phyloP scores from a whole-genome alignment of 2,113 vertebrate species.

The Anolis sagrei region DNA sequence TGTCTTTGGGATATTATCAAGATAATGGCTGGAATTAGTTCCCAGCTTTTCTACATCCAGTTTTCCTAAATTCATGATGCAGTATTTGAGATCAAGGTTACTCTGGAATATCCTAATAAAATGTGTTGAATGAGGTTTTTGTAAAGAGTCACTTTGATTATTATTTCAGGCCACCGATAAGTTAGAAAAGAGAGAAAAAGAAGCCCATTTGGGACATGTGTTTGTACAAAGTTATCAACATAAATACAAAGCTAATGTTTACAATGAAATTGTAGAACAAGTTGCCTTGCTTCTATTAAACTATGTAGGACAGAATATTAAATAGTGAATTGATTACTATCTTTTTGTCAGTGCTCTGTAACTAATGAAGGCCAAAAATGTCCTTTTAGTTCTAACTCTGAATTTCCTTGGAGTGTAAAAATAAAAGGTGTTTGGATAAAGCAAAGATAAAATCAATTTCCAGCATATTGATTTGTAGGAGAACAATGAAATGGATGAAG shows the following conservation, averaged over 20 bases:
- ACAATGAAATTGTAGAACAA: constrained; percentile 8
- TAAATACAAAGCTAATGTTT: constrained; percentile 12
- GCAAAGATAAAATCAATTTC: constrained; percentile 39
- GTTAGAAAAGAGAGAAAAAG: neutral
- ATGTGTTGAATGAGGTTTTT: neutral
- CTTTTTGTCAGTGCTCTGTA: constrained; percentile 9
- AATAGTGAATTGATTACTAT: constrained; percentile 12
- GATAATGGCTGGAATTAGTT: no score
- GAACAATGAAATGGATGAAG: constrained; percentile 30
- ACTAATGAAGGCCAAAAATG: constrained; percentile 8
- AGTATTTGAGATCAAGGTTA: neutral
- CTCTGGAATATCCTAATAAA: neutral
- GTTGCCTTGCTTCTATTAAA: constrained; percentile 8
- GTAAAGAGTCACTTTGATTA: neutral
- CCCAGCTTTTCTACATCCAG: no score
- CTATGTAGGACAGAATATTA: constrained; percentile 3
- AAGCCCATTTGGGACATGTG: neutral
- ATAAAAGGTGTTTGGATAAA: constrained; percentile 28
- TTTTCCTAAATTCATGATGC: no score
- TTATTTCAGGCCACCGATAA: neutral
- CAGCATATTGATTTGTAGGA: constrained; percentile 40
- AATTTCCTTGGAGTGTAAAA: constrained; percentile 25
- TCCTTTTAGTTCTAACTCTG: neutral
- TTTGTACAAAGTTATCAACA: constrained; percentile 15
- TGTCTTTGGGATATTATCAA: no score